Evolutionary conservation across 2,888 invertebrate genomes (phyloP), one percentile per base, ranked within the genome.

Genomic region (Stomorhina lunata): DNA sequence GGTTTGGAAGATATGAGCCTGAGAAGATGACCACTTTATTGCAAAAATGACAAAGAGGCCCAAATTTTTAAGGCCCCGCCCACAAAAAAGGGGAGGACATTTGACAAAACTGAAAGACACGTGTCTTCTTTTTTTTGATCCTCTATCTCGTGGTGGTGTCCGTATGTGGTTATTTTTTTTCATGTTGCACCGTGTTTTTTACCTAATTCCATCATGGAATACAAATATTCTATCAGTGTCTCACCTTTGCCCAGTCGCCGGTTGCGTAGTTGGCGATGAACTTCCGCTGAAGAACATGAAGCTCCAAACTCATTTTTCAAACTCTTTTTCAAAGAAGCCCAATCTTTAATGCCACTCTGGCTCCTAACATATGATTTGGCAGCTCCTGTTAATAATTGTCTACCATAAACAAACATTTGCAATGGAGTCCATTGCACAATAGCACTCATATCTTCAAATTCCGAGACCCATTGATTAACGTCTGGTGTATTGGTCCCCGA

Each of bases 191-290:
- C 45, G 4, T 20, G 1, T n/a, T 9, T 4, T 34, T 75, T 84
- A 2, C 72, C 80, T 2, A 82, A 32, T 57, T 80, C 80, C 25
- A 77, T 72, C 1, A 84, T 29, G 10, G 40, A 10, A 55, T 82
- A 84, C 1, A 80, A 25, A 57, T 81, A 81, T 53, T 82, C 82
- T 17, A 45, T 15, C n/a, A 79, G 34, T 1, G 71, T 66, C 43
- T 80, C 76, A 4, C 22, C 40, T 29, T 57, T 25, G 20, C 73
- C 55, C 45, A 77, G 63, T 2, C 50, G 50, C 1, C 80, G 72
- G 7, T 45, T 45, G 3, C 45, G 45, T 20, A 45, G 9, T 9
- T 17, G 20, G 1, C 45, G 45, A 20, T 45, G 45, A 5, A 45
- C 4, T 3, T 17, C 45, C 5, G 45, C 45, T 20, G 45, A 17